Percentiles rank a stretch among this genome's conserved stretches.
Conservation (phyloP, 2,797 vertebrate genomes). For the Allobates femoralis region DNA sequence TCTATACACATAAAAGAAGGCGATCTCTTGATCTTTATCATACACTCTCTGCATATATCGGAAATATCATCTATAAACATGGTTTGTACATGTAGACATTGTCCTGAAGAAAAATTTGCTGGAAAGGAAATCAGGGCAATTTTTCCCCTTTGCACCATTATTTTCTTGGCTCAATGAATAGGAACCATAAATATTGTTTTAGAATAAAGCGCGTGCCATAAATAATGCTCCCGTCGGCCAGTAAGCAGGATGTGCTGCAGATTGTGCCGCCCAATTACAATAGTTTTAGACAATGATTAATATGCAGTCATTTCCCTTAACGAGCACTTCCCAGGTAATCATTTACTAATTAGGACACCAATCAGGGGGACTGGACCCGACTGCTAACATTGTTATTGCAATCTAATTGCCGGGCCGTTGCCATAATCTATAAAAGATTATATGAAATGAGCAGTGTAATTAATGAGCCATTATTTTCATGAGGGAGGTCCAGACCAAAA, state of each 20-base stretch:
- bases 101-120: not conserved
- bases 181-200: slow-evolving; percentile 50
- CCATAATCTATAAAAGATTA: slow-evolving; percentile 62
- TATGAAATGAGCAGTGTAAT: slow-evolving; percentile 51
- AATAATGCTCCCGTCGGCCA: slow-evolving; percentile 33
- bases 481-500: slow-evolving; percentile 49
- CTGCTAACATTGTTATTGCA: slow-evolving; percentile 53
- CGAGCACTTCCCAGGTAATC: slow-evolving; percentile 60
- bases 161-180: slow-evolving; percentile 50
- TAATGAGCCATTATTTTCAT: slow-evolving; percentile 48
- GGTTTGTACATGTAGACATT: not conserved
- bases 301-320: slow-evolving; percentile 55
- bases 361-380: slow-evolving; percentile 34
- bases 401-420: slow-evolving; percentile 50
- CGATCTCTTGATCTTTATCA: too few relatives aligned
- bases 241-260: slow-evolving; percentile 36
- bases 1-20: too few relatives aligned
- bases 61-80: not conserved
- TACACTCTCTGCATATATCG: not conserved
- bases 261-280: slow-evolving; percentile 57
- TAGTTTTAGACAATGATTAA: slow-evolving; percentile 60
- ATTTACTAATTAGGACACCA: slow-evolving; percentile 61
- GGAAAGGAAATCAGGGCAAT: slow-evolving; percentile 36
- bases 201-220: slow-evolving; percentile 35
- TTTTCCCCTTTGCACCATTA: slow-evolving; percentile 49